Conservation (phyloP, 2,113 vertebrate genomes). For the Gila orcuttii region DNA sequence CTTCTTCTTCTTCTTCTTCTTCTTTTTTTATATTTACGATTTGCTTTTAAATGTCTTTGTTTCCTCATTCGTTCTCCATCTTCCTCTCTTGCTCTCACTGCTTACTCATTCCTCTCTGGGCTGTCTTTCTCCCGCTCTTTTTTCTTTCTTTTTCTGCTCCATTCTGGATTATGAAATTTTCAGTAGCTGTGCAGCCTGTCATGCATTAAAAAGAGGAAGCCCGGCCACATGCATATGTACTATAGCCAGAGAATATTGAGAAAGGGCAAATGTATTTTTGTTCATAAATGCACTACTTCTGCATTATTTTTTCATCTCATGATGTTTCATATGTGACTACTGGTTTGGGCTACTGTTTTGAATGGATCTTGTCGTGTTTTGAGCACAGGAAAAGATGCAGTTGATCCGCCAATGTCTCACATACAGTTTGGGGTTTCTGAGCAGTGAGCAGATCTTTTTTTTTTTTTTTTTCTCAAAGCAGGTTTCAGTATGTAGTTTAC, state of each 20-base stretch:
- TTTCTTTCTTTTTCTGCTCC: slow-evolving; percentile 52
- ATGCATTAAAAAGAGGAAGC: slow-evolving; percentile 64
- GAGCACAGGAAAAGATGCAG: neutral
- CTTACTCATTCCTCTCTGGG: slow-evolving; percentile 16
- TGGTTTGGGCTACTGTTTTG: neutral
- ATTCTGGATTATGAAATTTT: slow-evolving; percentile 75
- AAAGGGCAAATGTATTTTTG: slow-evolving; percentile 25
- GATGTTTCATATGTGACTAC: neutral
- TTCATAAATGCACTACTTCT: neutral
- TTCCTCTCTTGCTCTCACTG: slow-evolving; percentile 10
- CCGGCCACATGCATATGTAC: slow-evolving; percentile 52
- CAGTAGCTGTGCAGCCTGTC: slow-evolving; percentile 76
- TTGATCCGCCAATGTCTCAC: neutral
- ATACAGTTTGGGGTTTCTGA: neutral
- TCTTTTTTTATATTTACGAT: slow-evolving; percentile 43
- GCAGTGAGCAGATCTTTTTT: neutral
- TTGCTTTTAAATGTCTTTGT: slow-evolving; percentile 37
- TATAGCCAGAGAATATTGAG: neutral
- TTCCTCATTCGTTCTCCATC: neutral
- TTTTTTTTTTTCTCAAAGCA: neutral
- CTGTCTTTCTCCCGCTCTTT: slow-evolving; percentile 27
- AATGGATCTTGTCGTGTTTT: neutral
- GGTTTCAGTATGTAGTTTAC: slow-evolving; percentile 25
- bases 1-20: neutral
- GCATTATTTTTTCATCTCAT: slow-evolving; percentile 25